These are phyloP conservation scores for Dreissena rostriformis DNA, from an alignment of 1,140 invertebrate genomes.

Conservation along the genomic window DNA sequence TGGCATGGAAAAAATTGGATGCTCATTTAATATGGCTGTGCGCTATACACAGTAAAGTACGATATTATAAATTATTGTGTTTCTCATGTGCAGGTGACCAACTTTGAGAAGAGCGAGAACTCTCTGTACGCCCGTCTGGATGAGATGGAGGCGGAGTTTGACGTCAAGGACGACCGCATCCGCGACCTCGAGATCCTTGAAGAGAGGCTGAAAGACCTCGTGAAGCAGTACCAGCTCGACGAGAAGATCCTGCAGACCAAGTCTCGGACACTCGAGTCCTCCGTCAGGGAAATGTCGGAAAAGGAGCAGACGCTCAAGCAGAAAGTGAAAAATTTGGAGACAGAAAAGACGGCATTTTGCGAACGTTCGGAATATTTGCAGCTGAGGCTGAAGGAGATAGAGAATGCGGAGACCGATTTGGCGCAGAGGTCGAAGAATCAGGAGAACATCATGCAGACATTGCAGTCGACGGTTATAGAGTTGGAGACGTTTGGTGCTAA, in stretches of 20 bases:
- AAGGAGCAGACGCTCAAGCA: conserved; percentile 70
- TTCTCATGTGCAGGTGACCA: conserved; percentile 48
- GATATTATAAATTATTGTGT: no score
- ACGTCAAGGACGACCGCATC: conserved; percentile 72
- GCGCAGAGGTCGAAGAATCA: conserved; percentile 70
- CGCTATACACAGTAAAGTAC: no score
- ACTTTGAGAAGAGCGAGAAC: conserved; percentile 69
- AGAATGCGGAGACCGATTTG: conserved; percentile 70
- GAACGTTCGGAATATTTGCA: conserved; percentile 73
- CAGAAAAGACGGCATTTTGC: conserved; percentile 68
- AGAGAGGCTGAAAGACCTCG: conserved; percentile 71
- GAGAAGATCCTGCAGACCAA: conserved; percentile 73
- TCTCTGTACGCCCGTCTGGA: conserved; percentile 68
- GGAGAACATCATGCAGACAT: conserved; percentile 70
- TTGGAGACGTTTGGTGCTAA: conserved; percentile 70
- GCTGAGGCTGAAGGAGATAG: conserved; percentile 71
- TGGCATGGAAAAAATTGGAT: no score
- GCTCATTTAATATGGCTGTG: no score
- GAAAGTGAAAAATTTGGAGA: conserved; percentile 69
- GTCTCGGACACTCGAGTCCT: conserved; percentile 69
- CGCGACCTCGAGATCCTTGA: conserved; percentile 68
- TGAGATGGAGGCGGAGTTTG: conserved; percentile 68
- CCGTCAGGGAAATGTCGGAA: conserved; percentile 72
- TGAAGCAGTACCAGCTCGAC: conserved; percentile 73
- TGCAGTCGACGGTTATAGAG: conserved; percentile 66